These are phyloP conservation scores for Dimorphilus gyrociliatus DNA, from an alignment of 2,888 invertebrate species.

Conservation along the genomic window DNA sequence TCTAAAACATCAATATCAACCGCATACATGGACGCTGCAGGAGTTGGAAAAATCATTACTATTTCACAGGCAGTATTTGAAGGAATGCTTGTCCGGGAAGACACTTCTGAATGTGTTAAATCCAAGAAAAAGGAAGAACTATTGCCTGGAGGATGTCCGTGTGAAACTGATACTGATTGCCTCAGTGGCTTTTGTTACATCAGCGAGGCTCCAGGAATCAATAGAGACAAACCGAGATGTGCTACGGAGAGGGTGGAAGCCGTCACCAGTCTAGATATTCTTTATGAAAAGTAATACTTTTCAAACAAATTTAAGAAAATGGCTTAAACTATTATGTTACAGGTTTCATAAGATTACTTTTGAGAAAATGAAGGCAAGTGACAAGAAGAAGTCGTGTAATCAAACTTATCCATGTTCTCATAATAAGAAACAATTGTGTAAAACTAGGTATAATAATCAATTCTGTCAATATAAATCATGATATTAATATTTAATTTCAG, in stretches of 20 bases:
- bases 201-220: conserved; percentile 25
- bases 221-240: conserved; percentile 27
- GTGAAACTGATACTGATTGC: conserved; percentile 30
- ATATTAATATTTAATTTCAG: conserved; percentile 14
- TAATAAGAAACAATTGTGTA: conserved; percentile 30
- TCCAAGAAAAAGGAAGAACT: conserved; percentile 27
- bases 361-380: conserved; percentile 35
- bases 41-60: conserved; percentile 38
- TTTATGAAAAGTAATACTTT: no score
- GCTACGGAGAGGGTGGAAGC: conserved; percentile 38
- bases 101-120: no score
- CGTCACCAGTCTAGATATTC: conserved; percentile 37
- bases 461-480: not conserved
- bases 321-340: no score
- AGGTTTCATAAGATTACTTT: conserved; percentile 37
- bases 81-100: conserved; percentile 32
- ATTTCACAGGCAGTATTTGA: conserved; percentile 39
- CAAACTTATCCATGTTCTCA: conserved; percentile 31
- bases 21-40: conserved; percentile 39
- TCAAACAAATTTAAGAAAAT: no score
- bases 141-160: conserved; percentile 34
- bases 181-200: conserved; percentile 33
- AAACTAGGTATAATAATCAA: conserved; percentile 24
- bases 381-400: conserved; percentile 29
- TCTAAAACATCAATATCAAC: conserved; percentile 37